phyloP scores from a whole-genome alignment of 2,888 invertebrate genomes.

The Eurois occulta region DNA sequence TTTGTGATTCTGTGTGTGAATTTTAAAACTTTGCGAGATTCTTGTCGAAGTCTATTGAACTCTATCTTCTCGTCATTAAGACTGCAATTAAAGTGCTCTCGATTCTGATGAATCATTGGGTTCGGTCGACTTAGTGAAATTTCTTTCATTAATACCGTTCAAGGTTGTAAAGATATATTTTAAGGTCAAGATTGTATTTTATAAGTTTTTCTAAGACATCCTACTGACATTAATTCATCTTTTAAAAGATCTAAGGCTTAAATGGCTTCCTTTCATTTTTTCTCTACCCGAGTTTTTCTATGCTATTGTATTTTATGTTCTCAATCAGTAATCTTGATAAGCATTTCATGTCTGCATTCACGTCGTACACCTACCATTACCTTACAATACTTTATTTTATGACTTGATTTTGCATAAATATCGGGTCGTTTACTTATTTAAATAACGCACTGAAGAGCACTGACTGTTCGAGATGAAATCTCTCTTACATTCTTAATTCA shows the following conservation, averaged over 20 bases:
- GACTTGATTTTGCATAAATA: neutral
- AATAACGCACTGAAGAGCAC: neutral
- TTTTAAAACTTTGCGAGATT: constrained; percentile 30
- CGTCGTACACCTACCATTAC: constrained; percentile 6
- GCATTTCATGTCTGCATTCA: constrained; percentile 20
- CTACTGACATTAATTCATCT: neutral
- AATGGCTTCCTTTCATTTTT: neutral
- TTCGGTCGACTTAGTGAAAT: constrained; percentile 69
- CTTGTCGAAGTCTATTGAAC: constrained; percentile 23
- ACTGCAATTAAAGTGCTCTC: constrained; percentile 55
- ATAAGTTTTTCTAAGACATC: constrained; percentile 3
- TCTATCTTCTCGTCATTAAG: constrained; percentile 51
- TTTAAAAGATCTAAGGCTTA: neutral
- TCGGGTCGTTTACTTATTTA: neutral
- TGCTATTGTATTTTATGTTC: constrained; percentile 22
- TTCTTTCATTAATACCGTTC: constrained; percentile 68
- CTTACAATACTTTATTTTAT: constrained; percentile 19
- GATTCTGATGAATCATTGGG: constrained; percentile 70
- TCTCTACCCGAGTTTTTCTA: neutral
- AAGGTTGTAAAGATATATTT: constrained; percentile 61
- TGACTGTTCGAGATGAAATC: neutral
- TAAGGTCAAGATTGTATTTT: constrained; percentile 46
- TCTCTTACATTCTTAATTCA: neutral
- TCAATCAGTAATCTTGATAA: constrained; percentile 47
- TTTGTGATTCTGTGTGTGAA: constrained; percentile 34